Base-by-base conservation (phyloP, 2,888 invertebrate genomes). In the Digitonthophagus gazella region DNA sequence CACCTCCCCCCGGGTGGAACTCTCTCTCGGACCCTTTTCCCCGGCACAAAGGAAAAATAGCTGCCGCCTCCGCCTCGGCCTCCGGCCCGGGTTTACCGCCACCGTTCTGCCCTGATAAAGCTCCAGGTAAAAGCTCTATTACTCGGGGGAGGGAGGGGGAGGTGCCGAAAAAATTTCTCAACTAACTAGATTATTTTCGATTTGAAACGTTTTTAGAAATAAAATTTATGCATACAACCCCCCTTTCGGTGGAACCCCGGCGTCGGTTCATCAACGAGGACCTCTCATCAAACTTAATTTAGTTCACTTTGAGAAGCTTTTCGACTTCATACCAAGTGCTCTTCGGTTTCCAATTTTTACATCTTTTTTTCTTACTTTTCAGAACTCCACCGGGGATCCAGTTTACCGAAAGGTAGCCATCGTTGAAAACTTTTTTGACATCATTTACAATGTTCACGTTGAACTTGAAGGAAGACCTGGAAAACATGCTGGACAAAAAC, bases 361-460 rank as follows among this genome's bases (percentile, higher is more conserved):
- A 19, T 18, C 18, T 22, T 64, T 18, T 57, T 28, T 55, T 55
- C 54, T 67, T 57, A 61, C 61, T 54, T 70, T 88, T 54, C 87
- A 92, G 91, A 90, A 90, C 78, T 88, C 91, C 4, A 88, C 83
- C 76, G 91, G 91, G 72, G 90, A 91, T 69, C 89, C 91, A 67
- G 89, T 92, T 14, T 96, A 93, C 83, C 91, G 96, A 79, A 93
- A 95, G 81, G 97, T 97, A 63, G 97, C 97, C 0, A 91, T 97
- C 54, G 97, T 97, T n/a, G 97, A 97, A 84, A 95, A 97, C 80
- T 97, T 97, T 86, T 97, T 96, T 82, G 94, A 97, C 81, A 97
- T 97, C 73, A 97, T 97, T 79, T 96, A 96, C 84, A 93, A 93
- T 65, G 95, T 97, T 14, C 97, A 97, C 82, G 96, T 97, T 67